Percentiles rank a stretch among this genome's conserved stretches.
phyloP scores from a whole-genome alignment of 2,888 invertebrate species.

The Acronicta leporina region DNA sequence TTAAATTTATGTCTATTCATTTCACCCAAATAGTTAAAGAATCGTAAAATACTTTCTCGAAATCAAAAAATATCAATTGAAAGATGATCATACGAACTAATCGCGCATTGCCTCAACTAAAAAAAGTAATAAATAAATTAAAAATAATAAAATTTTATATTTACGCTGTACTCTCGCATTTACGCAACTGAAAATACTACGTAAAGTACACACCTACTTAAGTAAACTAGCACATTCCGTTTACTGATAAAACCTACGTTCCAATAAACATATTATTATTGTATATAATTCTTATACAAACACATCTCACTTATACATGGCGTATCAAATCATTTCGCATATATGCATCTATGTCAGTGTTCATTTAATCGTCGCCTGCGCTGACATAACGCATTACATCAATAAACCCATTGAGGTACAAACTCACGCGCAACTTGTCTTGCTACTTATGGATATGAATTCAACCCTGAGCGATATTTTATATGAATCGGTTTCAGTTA shows the following conservation, averaged over 20 bases:
- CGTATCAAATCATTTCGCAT: neutral
- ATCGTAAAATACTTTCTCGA: too few species aligned
- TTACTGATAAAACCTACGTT: conserved; percentile 23
- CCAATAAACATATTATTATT: conserved; percentile 30
- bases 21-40: too few species aligned
- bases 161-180: neutral
- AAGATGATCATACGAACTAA: too few species aligned
- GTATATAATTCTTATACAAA: conserved; percentile 20
- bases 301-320: conserved; percentile 5
- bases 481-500: conserved; percentile 15
- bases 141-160: too few species aligned
- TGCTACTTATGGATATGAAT: conserved; percentile 42
- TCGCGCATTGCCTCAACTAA: too few species aligned
- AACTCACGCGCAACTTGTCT: conserved; percentile 22
- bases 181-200: neutral
- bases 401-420: conserved; percentile 32
- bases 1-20: too few species aligned
- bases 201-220: neutral
- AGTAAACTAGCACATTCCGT: neutral
- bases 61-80: too few species aligned
- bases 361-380: conserved; percentile 26
- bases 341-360: conserved; percentile 6
- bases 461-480: conserved; percentile 44
- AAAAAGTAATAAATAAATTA: too few species aligned
- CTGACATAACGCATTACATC: conserved; percentile 40